Percentiles rank a stretch among this genome's conserved stretches.
Evolutionary conservation across 1,140 invertebrate genomes (phyloP).

Genomic region (Sycophaga agraensis): DNA sequence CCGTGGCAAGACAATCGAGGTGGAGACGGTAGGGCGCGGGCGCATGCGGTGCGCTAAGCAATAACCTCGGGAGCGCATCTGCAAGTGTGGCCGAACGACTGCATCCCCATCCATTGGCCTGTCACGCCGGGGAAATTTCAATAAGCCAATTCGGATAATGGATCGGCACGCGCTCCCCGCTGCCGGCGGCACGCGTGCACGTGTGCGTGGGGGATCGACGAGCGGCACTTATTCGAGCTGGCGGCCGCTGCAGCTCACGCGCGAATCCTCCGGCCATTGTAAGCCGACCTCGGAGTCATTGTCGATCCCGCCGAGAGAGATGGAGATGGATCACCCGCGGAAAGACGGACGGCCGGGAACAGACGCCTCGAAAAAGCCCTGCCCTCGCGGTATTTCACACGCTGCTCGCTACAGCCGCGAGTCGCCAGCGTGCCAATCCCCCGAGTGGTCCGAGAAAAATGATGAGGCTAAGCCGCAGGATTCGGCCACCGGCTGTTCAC

Average conservation of each 20-base stretch:
- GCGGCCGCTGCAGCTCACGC: neutral
- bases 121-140: conserved; percentile 54
- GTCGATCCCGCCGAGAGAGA: conserved; percentile 16
- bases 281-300: conserved; percentile 6
- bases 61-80: conserved; percentile 32
- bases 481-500: too few relatives aligned
- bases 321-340: conserved; percentile 13
- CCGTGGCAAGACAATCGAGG: neutral
- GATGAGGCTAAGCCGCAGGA: too few relatives aligned
- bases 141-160: conserved; percentile 58
- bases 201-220: neutral
- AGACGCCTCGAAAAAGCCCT: too few relatives aligned
- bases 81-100: conserved; percentile 48
- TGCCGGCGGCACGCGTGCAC: neutral
- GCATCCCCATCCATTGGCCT: conserved; percentile 54
- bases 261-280: conserved; percentile 21
- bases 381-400: too few relatives aligned
- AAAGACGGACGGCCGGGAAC: conserved; percentile 14
- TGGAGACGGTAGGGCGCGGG: too few relatives aligned
- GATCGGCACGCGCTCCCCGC: conserved; percentile 47
- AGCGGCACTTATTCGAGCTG: conserved; percentile 22
- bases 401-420: too few relatives aligned
- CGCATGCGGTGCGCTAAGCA: conserved; percentile 17
- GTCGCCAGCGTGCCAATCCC: too few relatives aligned
- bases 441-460: too few relatives aligned